A percentile compares a stretch with the other conserved stretches of the same genome.
Conservation (phyloP, 2,888 invertebrate genomes). For the Mythimna impura region DNA sequence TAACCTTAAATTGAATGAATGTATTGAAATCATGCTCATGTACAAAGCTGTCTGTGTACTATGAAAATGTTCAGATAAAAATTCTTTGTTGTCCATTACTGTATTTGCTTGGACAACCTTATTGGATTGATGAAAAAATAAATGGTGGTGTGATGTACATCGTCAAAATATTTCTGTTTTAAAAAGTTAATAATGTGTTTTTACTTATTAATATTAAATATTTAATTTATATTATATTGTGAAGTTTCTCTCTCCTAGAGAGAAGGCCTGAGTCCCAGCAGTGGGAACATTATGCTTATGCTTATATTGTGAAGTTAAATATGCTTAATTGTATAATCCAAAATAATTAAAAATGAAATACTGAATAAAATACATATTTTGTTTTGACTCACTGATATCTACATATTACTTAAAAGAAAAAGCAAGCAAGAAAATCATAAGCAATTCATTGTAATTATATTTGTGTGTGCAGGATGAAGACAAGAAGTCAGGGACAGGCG, state of each 20-base stretch:
- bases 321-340: not conserved
- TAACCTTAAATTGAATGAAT: conserved; percentile 23
- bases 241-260: no score
- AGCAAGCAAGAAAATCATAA: not conserved
- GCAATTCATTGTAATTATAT: conserved; percentile 12
- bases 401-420: not conserved
- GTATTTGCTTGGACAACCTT: not conserved
- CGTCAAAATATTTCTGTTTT: not conserved
- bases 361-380: not conserved
- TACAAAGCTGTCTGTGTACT: conserved; percentile 3
- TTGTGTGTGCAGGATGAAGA: conserved; percentile 84
- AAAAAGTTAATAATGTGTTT: conserved; percentile 5
- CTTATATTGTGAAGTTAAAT: not conserved
- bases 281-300: no score
- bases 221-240: not conserved
- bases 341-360: not conserved
- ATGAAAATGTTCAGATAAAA: conserved; percentile 4
- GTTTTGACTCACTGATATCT: not conserved
- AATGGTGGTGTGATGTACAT: not conserved
- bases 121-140: conserved; percentile 1
- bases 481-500: conserved; percentile 87
- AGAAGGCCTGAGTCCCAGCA: no score
- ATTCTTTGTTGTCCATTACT: conserved; percentile 9
- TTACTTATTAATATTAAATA: not conserved
- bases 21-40: conserved; percentile 24